A percentile compares a stretch with the other conserved stretches of the same genome.
Evolutionary conservation across 2,113 vertebrate genomes (phyloP).

Genomic region (Triplophysa siluroides): DNA sequence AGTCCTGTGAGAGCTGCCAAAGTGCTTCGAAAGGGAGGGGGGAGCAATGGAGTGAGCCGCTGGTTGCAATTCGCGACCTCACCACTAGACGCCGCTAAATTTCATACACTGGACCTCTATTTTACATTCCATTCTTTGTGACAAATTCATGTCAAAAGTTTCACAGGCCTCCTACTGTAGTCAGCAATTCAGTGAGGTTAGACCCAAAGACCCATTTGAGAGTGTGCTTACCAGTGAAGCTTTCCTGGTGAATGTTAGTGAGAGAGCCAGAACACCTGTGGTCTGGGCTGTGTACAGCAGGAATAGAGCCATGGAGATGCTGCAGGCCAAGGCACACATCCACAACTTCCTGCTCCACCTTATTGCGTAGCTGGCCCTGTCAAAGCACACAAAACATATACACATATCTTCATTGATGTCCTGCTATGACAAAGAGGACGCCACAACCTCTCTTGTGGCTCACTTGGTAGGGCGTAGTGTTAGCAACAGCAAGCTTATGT

Average conservation of each 20-base stretch:
- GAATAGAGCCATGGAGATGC: conserved; percentile 20
- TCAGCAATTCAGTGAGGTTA: not conserved
- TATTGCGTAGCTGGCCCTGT: conserved; percentile 16
- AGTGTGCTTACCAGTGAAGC: conserved; percentile 32
- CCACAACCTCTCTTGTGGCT: not conserved
- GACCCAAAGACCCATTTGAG: not conserved
- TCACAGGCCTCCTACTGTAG: not conserved
- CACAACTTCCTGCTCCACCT: conserved; percentile 26
- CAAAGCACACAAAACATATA: conserved; percentile 2
- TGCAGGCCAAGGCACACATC: conserved; percentile 32
- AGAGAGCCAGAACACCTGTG: conserved; percentile 10
- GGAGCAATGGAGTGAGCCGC: too few species aligned
- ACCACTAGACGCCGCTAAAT: too few species aligned
- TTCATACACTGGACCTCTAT: not conserved
- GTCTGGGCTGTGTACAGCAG: conserved; percentile 6
- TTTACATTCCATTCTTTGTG: not conserved
- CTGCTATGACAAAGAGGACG: not conserved
- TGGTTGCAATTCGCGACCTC: too few species aligned
- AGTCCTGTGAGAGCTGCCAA: too few species aligned
- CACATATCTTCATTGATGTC: not conserved
- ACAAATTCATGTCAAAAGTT: not conserved
- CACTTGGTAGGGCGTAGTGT: too few species aligned
- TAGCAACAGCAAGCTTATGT: too few species aligned
- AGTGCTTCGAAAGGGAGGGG: too few species aligned
- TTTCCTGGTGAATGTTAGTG: conserved; percentile 18